These are phyloP conservation scores for Oceanites oceanicus DNA, from an alignment of 2,113 vertebrate genomes.

Conservation along the genomic window DNA sequence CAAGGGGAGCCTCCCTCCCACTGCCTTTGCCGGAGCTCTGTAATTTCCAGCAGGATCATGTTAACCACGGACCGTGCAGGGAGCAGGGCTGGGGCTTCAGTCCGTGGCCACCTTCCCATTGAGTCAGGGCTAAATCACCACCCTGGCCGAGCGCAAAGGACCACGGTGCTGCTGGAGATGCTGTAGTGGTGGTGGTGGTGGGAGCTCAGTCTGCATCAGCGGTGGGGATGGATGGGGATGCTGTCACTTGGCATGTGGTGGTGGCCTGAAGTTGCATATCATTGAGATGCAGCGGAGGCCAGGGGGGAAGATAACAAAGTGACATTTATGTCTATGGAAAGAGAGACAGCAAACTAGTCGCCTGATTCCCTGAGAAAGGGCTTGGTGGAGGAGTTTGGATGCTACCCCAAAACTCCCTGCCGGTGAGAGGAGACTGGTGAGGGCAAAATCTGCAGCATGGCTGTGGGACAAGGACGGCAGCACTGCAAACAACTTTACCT, in stretches of 20 bases:
- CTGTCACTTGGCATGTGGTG: background rate
- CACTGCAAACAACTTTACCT: background rate
- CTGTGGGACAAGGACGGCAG: background rate
- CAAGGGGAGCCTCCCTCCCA: background rate
- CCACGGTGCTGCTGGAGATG: background rate
- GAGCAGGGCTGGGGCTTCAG: background rate
- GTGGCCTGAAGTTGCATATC: background rate
- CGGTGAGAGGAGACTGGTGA: fast-evolving
- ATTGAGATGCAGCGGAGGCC: background rate
- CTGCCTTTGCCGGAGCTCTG: background rate
- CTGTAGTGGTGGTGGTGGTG: background rate
- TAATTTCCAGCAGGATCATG: background rate
- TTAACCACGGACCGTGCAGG: fast-evolving
- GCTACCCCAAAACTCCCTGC: background rate
- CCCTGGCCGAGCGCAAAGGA: background rate
- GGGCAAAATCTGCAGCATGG: background rate
- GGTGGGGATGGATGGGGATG: background rate
- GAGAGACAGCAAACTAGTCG: background rate
- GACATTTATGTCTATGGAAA: background rate
- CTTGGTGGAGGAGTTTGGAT: background rate
- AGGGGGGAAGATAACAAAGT: background rate
- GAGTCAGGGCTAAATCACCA: background rate
- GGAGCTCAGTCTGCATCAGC: background rate
- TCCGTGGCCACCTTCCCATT: background rate
- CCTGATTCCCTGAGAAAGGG: background rate